Conservation (phyloP, 2,113 vertebrate species). For the Nettapus auritus region DNA sequence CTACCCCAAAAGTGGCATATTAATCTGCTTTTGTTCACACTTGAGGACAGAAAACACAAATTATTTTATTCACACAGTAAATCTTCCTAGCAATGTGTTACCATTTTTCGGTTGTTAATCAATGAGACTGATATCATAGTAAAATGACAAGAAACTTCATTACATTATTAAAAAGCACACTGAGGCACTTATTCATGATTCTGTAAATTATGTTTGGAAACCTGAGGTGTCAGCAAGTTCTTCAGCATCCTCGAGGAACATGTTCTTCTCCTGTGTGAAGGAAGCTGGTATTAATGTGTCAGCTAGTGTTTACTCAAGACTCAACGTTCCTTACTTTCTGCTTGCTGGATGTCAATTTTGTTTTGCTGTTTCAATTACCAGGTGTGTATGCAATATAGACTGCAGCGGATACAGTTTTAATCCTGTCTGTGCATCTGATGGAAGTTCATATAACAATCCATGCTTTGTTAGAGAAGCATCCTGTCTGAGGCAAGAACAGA, state of each 20-base stretch:
- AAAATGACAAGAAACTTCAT: neutral
- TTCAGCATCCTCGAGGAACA: neutral
- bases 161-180: neutral
- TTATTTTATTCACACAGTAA: neutral
- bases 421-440: slow-evolving; percentile 93
- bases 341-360: neutral
- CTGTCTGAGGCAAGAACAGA: slow-evolving; percentile 95
- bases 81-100: neutral
- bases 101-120: neutral
- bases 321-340: neutral
- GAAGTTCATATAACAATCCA: slow-evolving; percentile 94
- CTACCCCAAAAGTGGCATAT: neutral
- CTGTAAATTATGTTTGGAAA: neutral
- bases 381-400: slow-evolving; percentile 97
- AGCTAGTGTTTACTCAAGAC: neutral
- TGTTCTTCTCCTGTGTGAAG: fast-evolving
- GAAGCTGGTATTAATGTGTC: neutral
- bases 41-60: neutral
- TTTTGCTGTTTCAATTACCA: slow-evolving; percentile 69
- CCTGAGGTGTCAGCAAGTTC: neutral
- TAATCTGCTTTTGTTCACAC: neutral
- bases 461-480: slow-evolving; percentile 95
- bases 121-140: neutral
- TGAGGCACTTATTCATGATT: neutral
- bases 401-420: slow-evolving; percentile 98